These are phyloP conservation scores for Moxostoma hubbsi DNA, from an alignment of 2,797 vertebrate species.

Conservation along the genomic window DNA sequence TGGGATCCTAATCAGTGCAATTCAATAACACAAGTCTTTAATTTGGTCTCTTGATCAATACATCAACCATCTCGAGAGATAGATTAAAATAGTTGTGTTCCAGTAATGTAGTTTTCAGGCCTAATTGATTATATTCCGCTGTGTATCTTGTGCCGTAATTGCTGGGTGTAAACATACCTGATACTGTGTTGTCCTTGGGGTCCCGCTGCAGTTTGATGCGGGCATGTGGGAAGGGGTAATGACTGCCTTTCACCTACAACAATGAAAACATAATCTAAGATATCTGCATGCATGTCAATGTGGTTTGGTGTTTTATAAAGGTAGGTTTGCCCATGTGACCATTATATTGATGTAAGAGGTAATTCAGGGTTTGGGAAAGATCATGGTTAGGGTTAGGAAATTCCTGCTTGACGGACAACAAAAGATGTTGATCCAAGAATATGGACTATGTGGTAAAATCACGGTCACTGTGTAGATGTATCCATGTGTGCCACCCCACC, in stretches of 20 bases:
- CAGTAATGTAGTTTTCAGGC: constrained; percentile 18
- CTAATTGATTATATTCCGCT: constrained; percentile 15
- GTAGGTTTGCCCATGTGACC: constrained; percentile 54
- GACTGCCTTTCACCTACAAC: constrained; percentile 86
- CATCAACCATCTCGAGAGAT: not conserved
- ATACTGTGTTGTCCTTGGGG: constrained; percentile 92
- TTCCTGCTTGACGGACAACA: too few relatives aligned
- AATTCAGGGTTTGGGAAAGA: too few relatives aligned
- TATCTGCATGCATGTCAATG: not conserved
- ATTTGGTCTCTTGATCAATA: constrained; percentile 30
- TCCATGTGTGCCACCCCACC: constrained; percentile 71
- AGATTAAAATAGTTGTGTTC: constrained; percentile 1
- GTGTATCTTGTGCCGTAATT: constrained; percentile 11
- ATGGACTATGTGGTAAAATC: too few relatives aligned
- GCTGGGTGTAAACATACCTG: constrained; percentile 81
- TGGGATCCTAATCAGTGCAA: constrained; percentile 12
- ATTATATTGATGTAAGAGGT: too few relatives aligned
- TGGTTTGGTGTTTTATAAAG: not conserved
- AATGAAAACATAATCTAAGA: constrained; percentile 39
- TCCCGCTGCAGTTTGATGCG: constrained; percentile 90
- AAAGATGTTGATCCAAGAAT: too few relatives aligned
- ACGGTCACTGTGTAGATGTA: constrained; percentile 52
- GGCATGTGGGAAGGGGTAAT: constrained; percentile 91
- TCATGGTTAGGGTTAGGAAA: too few relatives aligned
- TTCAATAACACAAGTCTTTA: not conserved